These are phyloP conservation scores for Agrenia bidenticulata DNA, from an alignment of 2,888 invertebrate genomes.

Conservation along the genomic window DNA sequence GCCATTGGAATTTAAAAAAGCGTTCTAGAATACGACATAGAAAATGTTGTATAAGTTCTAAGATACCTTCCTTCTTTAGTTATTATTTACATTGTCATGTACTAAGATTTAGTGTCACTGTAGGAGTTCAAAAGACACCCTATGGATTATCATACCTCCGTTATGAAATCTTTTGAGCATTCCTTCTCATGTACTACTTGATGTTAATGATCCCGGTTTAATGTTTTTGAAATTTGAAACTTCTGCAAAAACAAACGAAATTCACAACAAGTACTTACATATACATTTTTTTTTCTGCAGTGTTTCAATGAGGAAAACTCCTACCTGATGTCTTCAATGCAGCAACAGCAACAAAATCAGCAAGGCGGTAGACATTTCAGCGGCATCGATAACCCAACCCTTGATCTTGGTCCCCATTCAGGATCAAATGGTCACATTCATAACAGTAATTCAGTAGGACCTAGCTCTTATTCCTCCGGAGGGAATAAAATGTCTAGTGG, in stretches of 20 bases:
- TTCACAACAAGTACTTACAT: neutral
- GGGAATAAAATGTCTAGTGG: conserved; percentile 26
- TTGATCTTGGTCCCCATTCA: conserved; percentile 35
- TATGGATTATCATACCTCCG: neutral
- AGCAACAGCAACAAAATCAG: conserved; percentile 22
- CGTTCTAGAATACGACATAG: no score
- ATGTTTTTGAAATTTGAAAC: no score
- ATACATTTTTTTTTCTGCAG: conserved; percentile 28
- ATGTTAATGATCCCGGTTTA: no score
- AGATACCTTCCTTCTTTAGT: no score
- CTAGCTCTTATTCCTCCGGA: conserved; percentile 12
- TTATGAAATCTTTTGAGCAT: no score
- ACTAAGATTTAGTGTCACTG: conserved; percentile 1
- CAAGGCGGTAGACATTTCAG: conserved; percentile 34
- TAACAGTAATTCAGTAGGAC: conserved; percentile 13
- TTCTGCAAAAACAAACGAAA: no score
- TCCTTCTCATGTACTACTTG: no score
- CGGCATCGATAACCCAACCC: conserved; percentile 46
- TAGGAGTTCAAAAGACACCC: neutral
- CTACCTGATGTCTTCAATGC: conserved; percentile 47
- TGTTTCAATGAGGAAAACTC: conserved; percentile 50
- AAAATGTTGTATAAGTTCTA: no score
- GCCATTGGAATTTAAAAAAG: no score
- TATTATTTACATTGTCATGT: neutral
- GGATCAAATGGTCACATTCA: conserved; percentile 26